Conservation (phyloP, 2,113 vertebrate species). For the Alouatta palliata region DNA sequence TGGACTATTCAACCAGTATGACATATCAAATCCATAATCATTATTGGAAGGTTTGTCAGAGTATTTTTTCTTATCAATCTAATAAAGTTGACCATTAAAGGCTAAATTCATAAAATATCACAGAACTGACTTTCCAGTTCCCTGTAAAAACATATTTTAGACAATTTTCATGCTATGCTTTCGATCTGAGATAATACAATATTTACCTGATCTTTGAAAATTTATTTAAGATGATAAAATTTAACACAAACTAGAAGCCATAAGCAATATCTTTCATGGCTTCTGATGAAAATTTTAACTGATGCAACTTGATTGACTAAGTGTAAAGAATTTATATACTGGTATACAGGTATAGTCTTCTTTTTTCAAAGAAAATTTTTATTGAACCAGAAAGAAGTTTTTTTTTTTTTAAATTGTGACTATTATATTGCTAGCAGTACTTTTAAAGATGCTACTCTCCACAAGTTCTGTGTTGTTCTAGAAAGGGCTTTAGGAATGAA, state of each 20-base stretch:
- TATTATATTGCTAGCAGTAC: not conserved
- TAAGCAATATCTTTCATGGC: not conserved
- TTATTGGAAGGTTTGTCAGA: conserved; percentile 5
- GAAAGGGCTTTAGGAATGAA: not conserved
- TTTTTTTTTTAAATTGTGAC: not conserved
- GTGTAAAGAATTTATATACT: not conserved
- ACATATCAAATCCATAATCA: conserved; percentile 64
- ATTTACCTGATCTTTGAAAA: conserved; percentile 14
- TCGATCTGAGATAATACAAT: conserved; percentile 12
- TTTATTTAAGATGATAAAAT: conserved; percentile 37
- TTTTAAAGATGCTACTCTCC: not conserved
- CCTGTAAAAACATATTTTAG: conserved; percentile 1
- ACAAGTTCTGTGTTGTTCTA: not conserved
- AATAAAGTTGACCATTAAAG: conserved; percentile 47
- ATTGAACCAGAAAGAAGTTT: not conserved
- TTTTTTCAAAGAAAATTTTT: not conserved
- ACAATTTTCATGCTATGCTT: not conserved
- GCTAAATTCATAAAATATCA: conserved; percentile 27
- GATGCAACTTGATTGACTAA: not conserved
- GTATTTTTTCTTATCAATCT: not conserved
- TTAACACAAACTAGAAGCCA: conserved; percentile 16
- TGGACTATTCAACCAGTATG: conserved; percentile 61
- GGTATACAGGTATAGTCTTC: not conserved
- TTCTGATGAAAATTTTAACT: not conserved
- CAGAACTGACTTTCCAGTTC: not conserved